Conservation (phyloP, 2,797 vertebrate genomes). For the Phaenicophaeus curvirostris region DNA sequence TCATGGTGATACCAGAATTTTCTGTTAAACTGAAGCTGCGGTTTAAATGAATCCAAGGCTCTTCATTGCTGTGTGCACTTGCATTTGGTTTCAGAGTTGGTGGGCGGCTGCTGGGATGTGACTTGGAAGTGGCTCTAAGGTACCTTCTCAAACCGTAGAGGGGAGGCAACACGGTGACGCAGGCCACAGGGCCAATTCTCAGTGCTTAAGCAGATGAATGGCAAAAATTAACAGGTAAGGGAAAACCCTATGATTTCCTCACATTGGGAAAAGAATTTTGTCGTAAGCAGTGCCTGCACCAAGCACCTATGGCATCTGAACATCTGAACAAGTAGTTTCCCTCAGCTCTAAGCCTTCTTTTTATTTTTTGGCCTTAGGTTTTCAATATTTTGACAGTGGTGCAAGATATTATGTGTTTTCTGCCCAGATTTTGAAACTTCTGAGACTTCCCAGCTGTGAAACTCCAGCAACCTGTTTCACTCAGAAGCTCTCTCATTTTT, state of each 20-base stretch:
- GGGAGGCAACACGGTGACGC: background rate
- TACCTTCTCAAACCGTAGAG: rapidly evolving
- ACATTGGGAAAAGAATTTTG: background rate
- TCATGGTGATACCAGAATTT: background rate
- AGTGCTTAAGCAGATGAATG: background rate
- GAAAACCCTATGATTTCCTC: background rate
- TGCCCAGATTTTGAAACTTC: background rate
- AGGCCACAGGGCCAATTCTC: background rate
- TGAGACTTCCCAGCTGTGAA: background rate
- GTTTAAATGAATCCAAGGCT: background rate
- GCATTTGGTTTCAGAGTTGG: background rate
- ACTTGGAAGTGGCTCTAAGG: background rate
- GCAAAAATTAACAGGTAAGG: background rate
- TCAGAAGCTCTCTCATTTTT: background rate
- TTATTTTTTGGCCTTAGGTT: background rate
- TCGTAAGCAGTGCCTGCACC: background rate
- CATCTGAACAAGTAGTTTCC: background rate
- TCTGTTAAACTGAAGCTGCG: background rate
- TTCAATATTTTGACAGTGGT: background rate
- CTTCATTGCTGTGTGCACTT: background rate
- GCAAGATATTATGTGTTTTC: background rate
- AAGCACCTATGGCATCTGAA: background rate
- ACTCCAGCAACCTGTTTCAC: background rate
- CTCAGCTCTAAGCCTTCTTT: background rate
- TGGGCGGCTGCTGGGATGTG: background rate